These are phyloP conservation scores for Caenorhabditis panamensis DNA, from an alignment of 2,888 invertebrate species.

Conservation along the genomic window DNA sequence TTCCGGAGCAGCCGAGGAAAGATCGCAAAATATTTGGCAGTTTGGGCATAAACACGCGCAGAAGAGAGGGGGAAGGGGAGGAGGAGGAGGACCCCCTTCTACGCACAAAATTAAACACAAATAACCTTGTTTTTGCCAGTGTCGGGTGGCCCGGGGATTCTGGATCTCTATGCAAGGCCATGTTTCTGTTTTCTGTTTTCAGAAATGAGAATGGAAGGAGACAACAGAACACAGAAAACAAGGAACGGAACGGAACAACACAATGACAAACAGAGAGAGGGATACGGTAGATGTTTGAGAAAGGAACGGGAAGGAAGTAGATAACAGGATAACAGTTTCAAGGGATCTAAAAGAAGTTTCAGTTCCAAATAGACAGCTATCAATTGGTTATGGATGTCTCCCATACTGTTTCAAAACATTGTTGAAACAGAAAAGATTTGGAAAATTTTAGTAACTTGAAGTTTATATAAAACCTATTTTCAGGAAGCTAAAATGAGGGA, in stretches of 20 bases:
- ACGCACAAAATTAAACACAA: constrained; percentile 43
- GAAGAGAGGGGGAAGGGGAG: background rate
- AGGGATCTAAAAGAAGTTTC: too few relatives aligned
- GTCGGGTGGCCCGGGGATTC: constrained; percentile 5
- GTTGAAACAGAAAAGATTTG: too few relatives aligned
- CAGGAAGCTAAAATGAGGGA: too few relatives aligned
- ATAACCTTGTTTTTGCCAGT: constrained; percentile 32
- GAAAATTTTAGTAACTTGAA: too few relatives aligned
- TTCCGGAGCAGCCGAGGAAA: constrained; percentile 5
- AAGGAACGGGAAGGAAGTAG: too few relatives aligned
- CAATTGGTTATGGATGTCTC: too few relatives aligned
- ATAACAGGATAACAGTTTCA: too few relatives aligned
- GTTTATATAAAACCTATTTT: too few relatives aligned
- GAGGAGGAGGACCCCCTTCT: background rate
- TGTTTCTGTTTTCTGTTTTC: constrained; percentile 21
- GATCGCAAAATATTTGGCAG: constrained; percentile 34
- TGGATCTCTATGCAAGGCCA: too few relatives aligned
- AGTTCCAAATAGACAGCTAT: too few relatives aligned
- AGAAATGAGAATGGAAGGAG: constrained; percentile 8
- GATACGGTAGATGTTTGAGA: background rate
- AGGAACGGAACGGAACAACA: constrained; percentile 18
- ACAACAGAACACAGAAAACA: constrained; percentile 16
- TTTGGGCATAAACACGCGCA: constrained; percentile 37
- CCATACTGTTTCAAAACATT: too few relatives aligned
- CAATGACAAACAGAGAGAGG: constrained; percentile 7